Percentiles rank a stretch among this genome's conserved stretches.
These are phyloP conservation scores for Drosophila kurseongensis DNA, from an alignment of 1,140 invertebrate genomes.

Conservation along the genomic window DNA sequence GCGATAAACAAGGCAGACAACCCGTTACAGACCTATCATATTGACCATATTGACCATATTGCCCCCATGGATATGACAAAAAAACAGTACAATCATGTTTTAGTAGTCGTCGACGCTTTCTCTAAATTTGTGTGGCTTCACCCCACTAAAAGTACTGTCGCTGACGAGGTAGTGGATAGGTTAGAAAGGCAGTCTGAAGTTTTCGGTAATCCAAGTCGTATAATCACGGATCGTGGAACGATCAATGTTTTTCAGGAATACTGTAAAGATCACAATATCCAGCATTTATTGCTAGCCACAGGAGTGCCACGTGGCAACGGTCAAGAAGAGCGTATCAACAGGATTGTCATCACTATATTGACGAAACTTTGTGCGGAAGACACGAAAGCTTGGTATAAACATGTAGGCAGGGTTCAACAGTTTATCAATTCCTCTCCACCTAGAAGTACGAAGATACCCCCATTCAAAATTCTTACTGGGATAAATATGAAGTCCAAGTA, in stretches of 20 bases:
- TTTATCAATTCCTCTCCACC: too few species aligned
- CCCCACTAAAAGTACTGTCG: slow-evolving; percentile 2
- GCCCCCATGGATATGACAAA: not conserved
- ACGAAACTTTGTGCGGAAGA: too few species aligned
- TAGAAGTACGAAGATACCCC: too few species aligned
- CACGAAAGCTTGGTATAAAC: too few species aligned
- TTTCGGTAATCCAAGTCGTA: too few species aligned
- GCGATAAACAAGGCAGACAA: not conserved
- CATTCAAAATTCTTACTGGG: too few species aligned
- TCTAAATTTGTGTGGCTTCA: not conserved
- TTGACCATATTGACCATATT: not conserved
- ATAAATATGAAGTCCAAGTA: too few species aligned
- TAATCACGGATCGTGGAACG: not conserved
- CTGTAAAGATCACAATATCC: slow-evolving; percentile 2
- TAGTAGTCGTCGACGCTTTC: not conserved
- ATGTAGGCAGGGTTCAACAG: too few species aligned
- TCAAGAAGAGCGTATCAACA: not conserved
- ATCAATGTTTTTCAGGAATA: slow-evolving; percentile 11
- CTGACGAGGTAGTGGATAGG: not conserved
- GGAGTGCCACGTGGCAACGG: slow-evolving; percentile 6
- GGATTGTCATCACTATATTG: too few species aligned
- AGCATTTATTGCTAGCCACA: slow-evolving; percentile 10
- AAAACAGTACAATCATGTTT: not conserved
- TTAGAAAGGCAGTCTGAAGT: too few species aligned
- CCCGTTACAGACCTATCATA: not conserved